A percentile compares a stretch with the other conserved stretches of the same genome.
Conservation (phyloP, 2,888 invertebrate genomes). For the Lottia scabra region DNA sequence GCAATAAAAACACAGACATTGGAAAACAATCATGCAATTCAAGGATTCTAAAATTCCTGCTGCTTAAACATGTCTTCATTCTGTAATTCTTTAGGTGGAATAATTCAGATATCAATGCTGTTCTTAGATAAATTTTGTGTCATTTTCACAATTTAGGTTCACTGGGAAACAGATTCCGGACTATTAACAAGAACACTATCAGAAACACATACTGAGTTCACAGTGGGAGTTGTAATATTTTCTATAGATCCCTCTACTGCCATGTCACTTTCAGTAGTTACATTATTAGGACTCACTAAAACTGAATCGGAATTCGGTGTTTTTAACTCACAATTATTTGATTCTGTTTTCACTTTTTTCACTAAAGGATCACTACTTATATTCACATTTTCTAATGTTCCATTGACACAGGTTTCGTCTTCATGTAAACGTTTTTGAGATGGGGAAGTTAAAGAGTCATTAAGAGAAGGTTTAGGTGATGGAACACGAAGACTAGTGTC, state of each 20-base stretch:
- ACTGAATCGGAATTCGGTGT: slow-evolving; percentile 24
- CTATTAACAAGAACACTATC: background rate
- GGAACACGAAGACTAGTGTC: slow-evolving; percentile 6
- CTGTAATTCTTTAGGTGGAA: too few relatives aligned
- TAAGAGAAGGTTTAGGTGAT: slow-evolving; percentile 25
- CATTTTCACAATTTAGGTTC: background rate
- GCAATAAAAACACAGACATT: too few relatives aligned
- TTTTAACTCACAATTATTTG: slow-evolving; percentile 23
- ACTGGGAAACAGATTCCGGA: slow-evolving; percentile 24
- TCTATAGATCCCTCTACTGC: background rate
- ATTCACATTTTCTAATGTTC: slow-evolving; percentile 1
- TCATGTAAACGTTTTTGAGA: slow-evolving; percentile 10
- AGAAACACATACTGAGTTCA: background rate
- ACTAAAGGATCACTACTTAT: slow-evolving; percentile 11
- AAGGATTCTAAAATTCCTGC: too few relatives aligned
- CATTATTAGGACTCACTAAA: background rate
- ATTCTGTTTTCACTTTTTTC: slow-evolving; percentile 33
- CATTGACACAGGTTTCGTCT: background rate
- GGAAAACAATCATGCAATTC: too few relatives aligned
- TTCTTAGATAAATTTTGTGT: too few relatives aligned
- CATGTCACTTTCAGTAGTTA: background rate
- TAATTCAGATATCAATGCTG: too few relatives aligned
- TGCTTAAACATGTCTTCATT: too few relatives aligned
- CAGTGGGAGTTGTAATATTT: background rate
- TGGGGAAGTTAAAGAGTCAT: slow-evolving; percentile 28